Base-by-base conservation (phyloP, 2,797 vertebrate species). In the Chelon labrosus region DNA sequence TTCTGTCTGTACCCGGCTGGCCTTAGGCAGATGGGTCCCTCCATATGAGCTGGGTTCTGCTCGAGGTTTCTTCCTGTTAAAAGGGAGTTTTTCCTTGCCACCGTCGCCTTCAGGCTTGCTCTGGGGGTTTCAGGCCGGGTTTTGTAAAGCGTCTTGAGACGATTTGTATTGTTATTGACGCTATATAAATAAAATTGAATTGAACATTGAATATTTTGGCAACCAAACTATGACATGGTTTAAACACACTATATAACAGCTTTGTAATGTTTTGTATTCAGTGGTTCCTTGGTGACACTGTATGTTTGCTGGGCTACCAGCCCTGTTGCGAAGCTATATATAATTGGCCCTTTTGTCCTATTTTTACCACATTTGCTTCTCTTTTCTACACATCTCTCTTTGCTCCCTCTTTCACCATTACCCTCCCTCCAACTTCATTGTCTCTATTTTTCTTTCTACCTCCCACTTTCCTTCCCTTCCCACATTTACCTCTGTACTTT, bases 281-380 rank as follows among this genome's bases (percentile, higher is more conserved):
- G 22, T 16, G 35, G 47, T 62, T 70, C 75, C 42, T 72, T 42
- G n/a, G 38, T 49, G 64, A 39, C 54, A 81, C 47, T 27, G 50
- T 60, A 66, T 51, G 67, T 79, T 69, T 73, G 71, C 67, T 69
- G 80, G 79, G 79, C 76, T 54, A 8, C 58, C 73, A 78, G 75
- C 63, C 64, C 67, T 65, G 46, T 80, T 50, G 51, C 47, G 22
- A 70, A 55, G 87, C 89, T 93, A 93, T 91, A 93, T 94, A 94
- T 93, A 94, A 92, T 85, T 92, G 86, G 64, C 86, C 86, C 89
- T 91, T 5, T 85, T 91, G 84, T 80, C 85, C 89, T 85, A 87
- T 87, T 89, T 90, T 82, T 85, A 74, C 61, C 77, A 84, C 47
- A 19, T 87, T 89, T 82, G 64, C 87, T 90, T 86, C 79, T 65